phyloP scores from a whole-genome alignment of 1,140 invertebrate species.

The Dendrolimus kikuchii region DNA sequence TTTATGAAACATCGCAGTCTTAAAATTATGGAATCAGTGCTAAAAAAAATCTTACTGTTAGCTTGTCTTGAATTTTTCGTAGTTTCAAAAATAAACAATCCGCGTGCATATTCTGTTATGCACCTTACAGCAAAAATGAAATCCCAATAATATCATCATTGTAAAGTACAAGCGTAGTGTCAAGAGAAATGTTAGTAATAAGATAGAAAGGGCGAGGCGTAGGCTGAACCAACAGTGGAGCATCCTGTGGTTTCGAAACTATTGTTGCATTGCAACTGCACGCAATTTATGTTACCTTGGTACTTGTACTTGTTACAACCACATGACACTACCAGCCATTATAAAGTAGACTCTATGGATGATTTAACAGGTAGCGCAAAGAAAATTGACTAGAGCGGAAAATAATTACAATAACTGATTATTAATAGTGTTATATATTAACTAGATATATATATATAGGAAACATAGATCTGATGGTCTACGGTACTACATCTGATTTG shows the following conservation, averaged over 20 bases:
- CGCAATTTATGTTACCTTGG: slow-evolving; percentile 42
- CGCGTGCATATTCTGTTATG: slow-evolving; percentile 4
- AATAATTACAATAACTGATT: too few species aligned
- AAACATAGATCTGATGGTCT: too few species aligned
- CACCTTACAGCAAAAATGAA: slow-evolving; percentile 1
- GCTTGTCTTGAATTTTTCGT: too few species aligned
- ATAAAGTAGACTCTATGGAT: slow-evolving; percentile 7
- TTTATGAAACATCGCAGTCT: too few species aligned
- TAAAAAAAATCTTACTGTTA: too few species aligned
- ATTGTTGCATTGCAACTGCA: slow-evolving; percentile 42
- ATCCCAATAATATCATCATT: slow-evolving; percentile 27
- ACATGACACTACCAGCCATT: slow-evolving; percentile 19
- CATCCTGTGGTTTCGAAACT: slow-evolving; percentile 29
- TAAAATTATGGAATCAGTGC: too few species aligned
- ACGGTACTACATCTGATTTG: too few species aligned
- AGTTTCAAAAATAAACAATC: neutral
- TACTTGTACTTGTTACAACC: slow-evolving; percentile 22
- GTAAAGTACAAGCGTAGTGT: slow-evolving; percentile 45
- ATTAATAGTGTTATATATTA: too few species aligned
- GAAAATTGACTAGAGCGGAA: too few species aligned
- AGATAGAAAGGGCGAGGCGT: slow-evolving; percentile 45
- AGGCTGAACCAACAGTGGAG: slow-evolving; percentile 29
- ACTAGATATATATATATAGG: too few species aligned
- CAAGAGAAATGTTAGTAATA: slow-evolving; percentile 51
- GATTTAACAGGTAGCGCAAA: neutral